Conservation (phyloP, 2,797 vertebrate genomes). For the Notoglanidium macrostoma region DNA sequence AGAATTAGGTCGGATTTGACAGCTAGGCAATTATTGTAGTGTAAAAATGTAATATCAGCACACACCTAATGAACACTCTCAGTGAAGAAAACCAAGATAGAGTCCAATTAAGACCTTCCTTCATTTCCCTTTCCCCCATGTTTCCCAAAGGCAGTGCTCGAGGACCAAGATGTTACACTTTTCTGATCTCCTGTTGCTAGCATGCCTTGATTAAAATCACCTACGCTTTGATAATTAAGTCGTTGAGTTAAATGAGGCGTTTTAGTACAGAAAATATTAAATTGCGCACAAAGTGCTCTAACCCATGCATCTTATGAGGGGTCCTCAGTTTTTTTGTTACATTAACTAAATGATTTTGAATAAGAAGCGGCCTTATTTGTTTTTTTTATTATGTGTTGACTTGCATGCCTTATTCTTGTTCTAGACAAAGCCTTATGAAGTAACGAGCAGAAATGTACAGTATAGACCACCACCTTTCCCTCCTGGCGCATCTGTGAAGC, state of each 20-base stretch:
- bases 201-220: conserved; percentile 35
- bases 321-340: background rate
- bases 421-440: conserved; percentile 7
- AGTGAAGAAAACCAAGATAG: conserved; percentile 22
- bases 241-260: conserved; percentile 18
- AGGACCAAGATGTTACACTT: conserved; percentile 24
- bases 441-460: conserved; percentile 19
- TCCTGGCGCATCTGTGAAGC: conserved; percentile 33
- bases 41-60: conserved; percentile 33
- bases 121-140: conserved; percentile 30
- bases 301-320: background rate
- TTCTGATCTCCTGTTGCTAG: conserved; percentile 26
- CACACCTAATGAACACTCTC: conserved; percentile 25
- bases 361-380: background rate
- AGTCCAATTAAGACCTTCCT: conserved; percentile 32
- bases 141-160: conserved; percentile 30
- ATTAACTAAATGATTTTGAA: background rate
- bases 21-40: conserved; percentile 34
- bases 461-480: conserved; percentile 25
- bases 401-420: conserved; percentile 9
- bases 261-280: conserved; percentile 31
- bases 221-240: conserved; percentile 23
- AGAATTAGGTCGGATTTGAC: conserved; percentile 32
- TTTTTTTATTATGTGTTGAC: conserved; percentile 13
- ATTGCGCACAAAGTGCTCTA: background rate